Evolutionary conservation across 2,888 invertebrate genomes (phyloP).

Genomic region (Baccha elongata): DNA sequence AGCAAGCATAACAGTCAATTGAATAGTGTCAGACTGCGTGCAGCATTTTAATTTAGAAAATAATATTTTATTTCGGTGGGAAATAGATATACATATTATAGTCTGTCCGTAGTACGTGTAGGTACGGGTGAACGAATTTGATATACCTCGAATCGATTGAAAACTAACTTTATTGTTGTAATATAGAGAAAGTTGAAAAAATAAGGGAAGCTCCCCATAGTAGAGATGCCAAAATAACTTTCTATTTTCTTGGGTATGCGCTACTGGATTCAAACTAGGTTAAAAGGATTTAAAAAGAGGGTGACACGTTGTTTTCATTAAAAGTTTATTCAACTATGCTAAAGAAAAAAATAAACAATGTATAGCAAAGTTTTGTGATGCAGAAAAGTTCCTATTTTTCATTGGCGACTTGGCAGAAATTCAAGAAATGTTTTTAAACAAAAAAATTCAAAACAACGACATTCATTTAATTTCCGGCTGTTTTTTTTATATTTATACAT

Average conservation of each 20-base stretch:
- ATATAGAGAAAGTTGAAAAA: background rate
- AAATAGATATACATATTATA: background rate
- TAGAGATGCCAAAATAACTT: conserved; percentile 19
- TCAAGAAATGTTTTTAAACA: background rate
- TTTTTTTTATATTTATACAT: too few relatives aligned
- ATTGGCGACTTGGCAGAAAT: conserved; percentile 10
- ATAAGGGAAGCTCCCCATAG: conserved; percentile 12
- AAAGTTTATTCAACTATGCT: background rate
- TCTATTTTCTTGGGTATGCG: background rate
- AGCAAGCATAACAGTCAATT: conserved; percentile 65
- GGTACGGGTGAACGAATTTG: conserved; percentile 2
- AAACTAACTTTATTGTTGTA: too few relatives aligned
- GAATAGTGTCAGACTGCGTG: conserved; percentile 70
- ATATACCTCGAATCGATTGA: background rate
- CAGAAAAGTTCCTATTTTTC: too few relatives aligned
- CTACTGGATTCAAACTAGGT: conserved; percentile 24
- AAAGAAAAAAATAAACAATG: background rate
- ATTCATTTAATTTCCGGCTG: too few relatives aligned
- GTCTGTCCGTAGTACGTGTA: background rate
- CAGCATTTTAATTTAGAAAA: conserved; percentile 68
- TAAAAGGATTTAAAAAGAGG: conserved; percentile 13
- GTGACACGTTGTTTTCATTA: background rate
- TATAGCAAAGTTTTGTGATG: background rate
- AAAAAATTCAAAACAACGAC: too few relatives aligned
- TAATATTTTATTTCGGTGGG: conserved; percentile 17